These are phyloP conservation scores for Thalassaphorura encarpata DNA, from an alignment of 1,140 invertebrate species.

Conservation along the genomic window DNA sequence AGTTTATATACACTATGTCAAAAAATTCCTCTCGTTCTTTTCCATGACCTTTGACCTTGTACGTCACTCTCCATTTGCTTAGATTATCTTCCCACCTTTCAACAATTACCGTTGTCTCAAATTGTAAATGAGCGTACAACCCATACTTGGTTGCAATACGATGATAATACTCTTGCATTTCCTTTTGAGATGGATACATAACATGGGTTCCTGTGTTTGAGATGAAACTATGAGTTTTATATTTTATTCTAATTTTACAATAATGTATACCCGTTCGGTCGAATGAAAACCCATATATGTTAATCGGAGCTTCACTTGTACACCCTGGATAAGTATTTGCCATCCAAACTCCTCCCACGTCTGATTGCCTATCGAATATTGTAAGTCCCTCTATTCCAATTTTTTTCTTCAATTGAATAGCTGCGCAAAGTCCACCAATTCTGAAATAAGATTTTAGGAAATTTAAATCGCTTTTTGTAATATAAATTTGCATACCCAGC, in stretches of 20 bases:
- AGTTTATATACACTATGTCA: conserved; percentile 13
- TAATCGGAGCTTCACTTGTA: conserved; percentile 15
- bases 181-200: conserved; percentile 4
- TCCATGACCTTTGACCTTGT: background rate
- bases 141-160: conserved; percentile 12
- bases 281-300: conserved; percentile 24
- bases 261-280: conserved; percentile 26
- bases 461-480: background rate
- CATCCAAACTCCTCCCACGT: conserved; percentile 25
- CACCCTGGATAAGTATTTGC: conserved; percentile 23
- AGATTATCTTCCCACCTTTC: conserved; percentile 12
- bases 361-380: conserved; percentile 12
- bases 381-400: conserved; percentile 15
- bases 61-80: conserved; percentile 14
- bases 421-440: conserved; percentile 23
- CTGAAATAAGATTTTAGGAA: background rate
- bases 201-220: background rate
- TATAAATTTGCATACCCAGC: background rate
- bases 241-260: too few species aligned
- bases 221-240: too few species aligned
- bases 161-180: conserved; percentile 20
- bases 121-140: conserved; percentile 9
- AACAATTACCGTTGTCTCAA: conserved; percentile 11
- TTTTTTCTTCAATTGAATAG: conserved; percentile 18
- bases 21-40: background rate